Evolutionary conservation across 2,797 vertebrate genomes (phyloP), one percentile per base, ranked within the genome.

Genomic region (Molossus alvarezi): DNA sequence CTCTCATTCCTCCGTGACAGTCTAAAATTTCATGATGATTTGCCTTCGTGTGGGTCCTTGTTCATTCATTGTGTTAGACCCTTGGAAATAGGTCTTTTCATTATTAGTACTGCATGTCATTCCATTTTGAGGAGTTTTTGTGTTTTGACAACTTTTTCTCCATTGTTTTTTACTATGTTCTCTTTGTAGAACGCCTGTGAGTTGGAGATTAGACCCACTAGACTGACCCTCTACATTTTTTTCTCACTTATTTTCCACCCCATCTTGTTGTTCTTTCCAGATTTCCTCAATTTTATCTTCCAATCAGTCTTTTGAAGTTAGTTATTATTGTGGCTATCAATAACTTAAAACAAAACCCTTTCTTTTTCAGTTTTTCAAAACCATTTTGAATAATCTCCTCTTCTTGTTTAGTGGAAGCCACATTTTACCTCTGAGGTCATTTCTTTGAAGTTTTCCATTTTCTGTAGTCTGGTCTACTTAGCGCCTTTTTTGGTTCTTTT

Each of bases 351-450:
- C 75, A 48, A 9, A 45, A 45, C 41, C 23, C 23, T 88, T 85
- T 41, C 5, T 79, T 95, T 87, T 62, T 51, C 14, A 60, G 45
- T 64, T 95, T 90, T 95, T 87, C 21, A 79, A 84, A 95, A 88
- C 79, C 27, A 3, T 55, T 75, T 9, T 80, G 21, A 97, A 75
- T 88, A 62, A 45, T 53, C 18, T 84, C 55, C 37, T 91, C 51
- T 96, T 95, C 25, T 94, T 45, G 18, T 80, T 91, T 60, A 86
- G 82, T 57, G 37, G 27, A 80, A 81, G 27, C 41, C 86, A 33
- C 10, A 9, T 60, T 72, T 96, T 86, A 79, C 37, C 90, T 91
- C 82, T 85, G 62, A 93, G 29, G n/a, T 53, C 90, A 81, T 88
- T 84, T 89, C 62, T 86, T 82, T 15, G 23, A 96, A 13, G 37